Evolutionary conservation across 2,797 vertebrate genomes (phyloP).

Genomic region (Macrochelys suwanniensis): DNA sequence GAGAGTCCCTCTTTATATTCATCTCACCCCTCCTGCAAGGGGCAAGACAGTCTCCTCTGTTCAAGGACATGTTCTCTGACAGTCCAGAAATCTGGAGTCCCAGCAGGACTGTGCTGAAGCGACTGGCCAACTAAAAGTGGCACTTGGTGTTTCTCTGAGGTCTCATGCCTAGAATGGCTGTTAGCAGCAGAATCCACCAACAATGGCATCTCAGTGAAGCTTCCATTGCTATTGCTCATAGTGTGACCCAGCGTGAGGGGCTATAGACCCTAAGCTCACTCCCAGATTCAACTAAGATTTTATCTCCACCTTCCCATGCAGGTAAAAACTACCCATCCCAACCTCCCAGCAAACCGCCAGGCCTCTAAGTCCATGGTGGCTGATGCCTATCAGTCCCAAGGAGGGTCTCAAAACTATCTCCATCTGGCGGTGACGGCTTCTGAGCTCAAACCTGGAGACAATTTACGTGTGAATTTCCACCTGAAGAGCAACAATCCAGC

Average conservation of each 20-base stretch:
- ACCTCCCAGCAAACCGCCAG: conserved; percentile 51
- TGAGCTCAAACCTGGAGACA: conserved; percentile 75
- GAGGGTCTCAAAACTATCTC: conserved; percentile 80
- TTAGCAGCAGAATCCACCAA: too few relatives aligned
- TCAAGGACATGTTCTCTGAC: not conserved
- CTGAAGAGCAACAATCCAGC: conserved; percentile 37
- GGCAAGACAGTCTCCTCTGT: not conserved
- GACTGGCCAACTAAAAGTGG: not conserved
- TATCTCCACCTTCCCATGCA: conserved; percentile 26
- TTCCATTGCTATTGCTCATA: too few relatives aligned
- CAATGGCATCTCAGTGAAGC: too few relatives aligned
- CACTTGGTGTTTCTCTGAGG: not conserved
- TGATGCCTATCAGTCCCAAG: conserved; percentile 74
- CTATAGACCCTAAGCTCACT: not conserved
- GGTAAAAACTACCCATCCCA: conserved; percentile 75
- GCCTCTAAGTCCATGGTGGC: conserved; percentile 79
- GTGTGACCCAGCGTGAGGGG: not conserved
- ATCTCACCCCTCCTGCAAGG: not conserved
- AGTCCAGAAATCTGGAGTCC: not conserved
- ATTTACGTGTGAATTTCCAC: conserved; percentile 81
- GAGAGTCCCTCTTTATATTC: not conserved
- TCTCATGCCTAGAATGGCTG: too few relatives aligned
- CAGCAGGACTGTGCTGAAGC: not conserved
- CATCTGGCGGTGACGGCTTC: conserved; percentile 76
- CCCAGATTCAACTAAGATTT: not conserved